Evolutionary conservation across 2,797 vertebrate genomes (phyloP), one percentile per base, ranked within the genome.

Genomic region (Gorsachius magnificus): DNA sequence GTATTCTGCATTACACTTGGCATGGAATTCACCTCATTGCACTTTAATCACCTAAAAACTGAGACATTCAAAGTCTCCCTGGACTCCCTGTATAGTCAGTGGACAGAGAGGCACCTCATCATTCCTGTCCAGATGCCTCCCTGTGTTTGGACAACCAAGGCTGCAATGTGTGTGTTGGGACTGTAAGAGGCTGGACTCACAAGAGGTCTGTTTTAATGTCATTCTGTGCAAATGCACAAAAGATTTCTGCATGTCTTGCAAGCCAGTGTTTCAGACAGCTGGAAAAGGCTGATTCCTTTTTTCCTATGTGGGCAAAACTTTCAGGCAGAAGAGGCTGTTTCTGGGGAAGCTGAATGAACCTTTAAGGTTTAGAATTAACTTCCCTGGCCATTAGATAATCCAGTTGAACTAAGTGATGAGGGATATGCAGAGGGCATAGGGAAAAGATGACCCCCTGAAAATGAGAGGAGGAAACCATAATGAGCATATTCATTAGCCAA

Each of bases 231-330:
- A 92, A 85, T n/a, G 63, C 64, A 74, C 48, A 54, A 85, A 92
- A 92, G 48, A 45, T 88, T 90, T 68, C 87, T 87, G 91, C 79
- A 57, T 77, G 58, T 60, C 83, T 74, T 93, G 54, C 78, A 92
- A 96, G 78, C 45, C 84, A 71, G 41, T 38, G 78, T 91, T 94
- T 94, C 89, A 94, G 56, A 46, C 78, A 91, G 65, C 82, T 90
- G 87, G 69, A 95, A 92, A 93, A 95, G 43, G 33, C 63, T 46
- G 77, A 87, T 56, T 82, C 51, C 29, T 45, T 83, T 84, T 88
- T 84, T 69, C 75, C 76, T 48, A 70, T 14, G 51, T 48, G 66
- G 53, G 58, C 63, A 94, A 84, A 72, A 28, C 54, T 82, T 84
- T 94, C 61, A 88, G 72, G 74, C 83, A 90, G 69, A 72, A 88